phyloP scores from a whole-genome alignment of 2,797 vertebrate species.

The Neomorphus geoffroyi region DNA sequence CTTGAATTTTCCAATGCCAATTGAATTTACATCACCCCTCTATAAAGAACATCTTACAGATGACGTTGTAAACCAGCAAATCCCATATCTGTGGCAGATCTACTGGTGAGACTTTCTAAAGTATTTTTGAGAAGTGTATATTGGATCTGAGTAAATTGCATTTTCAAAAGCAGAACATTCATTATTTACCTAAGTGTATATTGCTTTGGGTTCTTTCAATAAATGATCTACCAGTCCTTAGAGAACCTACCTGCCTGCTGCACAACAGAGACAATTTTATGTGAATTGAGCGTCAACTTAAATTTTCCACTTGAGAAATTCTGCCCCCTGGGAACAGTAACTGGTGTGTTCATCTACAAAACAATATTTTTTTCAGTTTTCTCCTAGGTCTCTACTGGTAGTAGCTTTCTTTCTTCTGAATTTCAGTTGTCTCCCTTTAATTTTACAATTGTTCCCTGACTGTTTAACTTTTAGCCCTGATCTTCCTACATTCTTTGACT shows the following conservation, averaged over 20 bases:
- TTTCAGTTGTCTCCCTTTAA: neutral
- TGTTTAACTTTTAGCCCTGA: neutral
- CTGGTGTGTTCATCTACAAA: neutral
- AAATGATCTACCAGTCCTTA: neutral
- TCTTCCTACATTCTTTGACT: neutral
- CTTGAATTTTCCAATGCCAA: constrained; percentile 84
- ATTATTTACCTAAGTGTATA: neutral
- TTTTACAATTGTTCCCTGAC: neutral
- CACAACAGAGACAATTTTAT: neutral
- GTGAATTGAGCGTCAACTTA: neutral
- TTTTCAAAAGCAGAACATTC: neutral
- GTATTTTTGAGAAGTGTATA: neutral
- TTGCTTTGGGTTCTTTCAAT: neutral
- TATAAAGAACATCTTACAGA: constrained; percentile 83
- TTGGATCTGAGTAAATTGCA: neutral
- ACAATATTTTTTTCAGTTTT: neutral
- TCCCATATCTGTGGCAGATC: constrained; percentile 87
- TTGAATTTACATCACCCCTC: constrained; percentile 78
- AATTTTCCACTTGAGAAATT: neutral
- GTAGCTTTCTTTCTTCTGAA: neutral
- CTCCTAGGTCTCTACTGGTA: neutral
- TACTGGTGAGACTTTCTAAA: constrained; percentile 84
- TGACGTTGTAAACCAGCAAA: constrained; percentile 82
- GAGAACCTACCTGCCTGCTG: neutral
- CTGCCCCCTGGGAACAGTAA: neutral